Percentiles rank a stretch among this genome's conserved stretches.
These are phyloP conservation scores for Zeus faber DNA, from an alignment of 2,113 vertebrate genomes.

Conservation along the genomic window DNA sequence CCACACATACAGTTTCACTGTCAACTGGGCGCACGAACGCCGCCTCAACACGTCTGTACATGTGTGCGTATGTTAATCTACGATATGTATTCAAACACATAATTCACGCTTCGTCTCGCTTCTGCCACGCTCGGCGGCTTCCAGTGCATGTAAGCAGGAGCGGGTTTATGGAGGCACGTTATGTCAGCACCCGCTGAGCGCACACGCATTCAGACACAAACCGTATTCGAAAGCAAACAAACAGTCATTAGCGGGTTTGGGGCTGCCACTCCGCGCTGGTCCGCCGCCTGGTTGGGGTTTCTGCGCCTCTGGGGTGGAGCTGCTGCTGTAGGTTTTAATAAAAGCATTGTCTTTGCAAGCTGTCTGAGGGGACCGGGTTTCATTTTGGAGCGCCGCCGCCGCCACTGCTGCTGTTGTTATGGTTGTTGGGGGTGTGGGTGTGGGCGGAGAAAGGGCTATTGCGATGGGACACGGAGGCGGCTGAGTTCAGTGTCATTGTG, in stretches of 20 bases:
- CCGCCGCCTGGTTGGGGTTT: slow-evolving; percentile 51
- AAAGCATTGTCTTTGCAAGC: slow-evolving; percentile 77
- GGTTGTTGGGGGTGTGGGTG: slow-evolving; percentile 36
- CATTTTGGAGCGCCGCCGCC: slow-evolving; percentile 66
- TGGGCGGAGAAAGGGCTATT: slow-evolving; percentile 70
- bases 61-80: slow-evolving; percentile 25
- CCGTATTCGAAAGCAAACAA: slow-evolving; percentile 61
- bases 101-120: slow-evolving; percentile 17
- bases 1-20: slow-evolving; percentile 19
- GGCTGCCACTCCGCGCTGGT: slow-evolving; percentile 57
- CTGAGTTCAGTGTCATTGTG: slow-evolving; percentile 69
- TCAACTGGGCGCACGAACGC: slow-evolving; percentile 24
- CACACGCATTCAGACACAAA: slow-evolving; percentile 4
- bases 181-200: not conserved
- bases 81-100: slow-evolving; percentile 22
- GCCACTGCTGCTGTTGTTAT: slow-evolving; percentile 18
- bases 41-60: slow-evolving; percentile 28
- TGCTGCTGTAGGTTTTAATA: slow-evolving; percentile 79
- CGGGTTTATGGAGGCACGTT: slow-evolving; percentile 9
- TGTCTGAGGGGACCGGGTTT: slow-evolving; percentile 72
- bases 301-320: slow-evolving; percentile 61
- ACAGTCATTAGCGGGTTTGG: slow-evolving; percentile 68
- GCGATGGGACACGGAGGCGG: slow-evolving; percentile 68
- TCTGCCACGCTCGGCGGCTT: slow-evolving; percentile 3
- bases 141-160: slow-evolving; percentile 8